A percentile compares a stretch with the other conserved stretches of the same genome.
Conservation (phyloP, 2,888 invertebrate species). For the Pimpla rufipes region DNA sequence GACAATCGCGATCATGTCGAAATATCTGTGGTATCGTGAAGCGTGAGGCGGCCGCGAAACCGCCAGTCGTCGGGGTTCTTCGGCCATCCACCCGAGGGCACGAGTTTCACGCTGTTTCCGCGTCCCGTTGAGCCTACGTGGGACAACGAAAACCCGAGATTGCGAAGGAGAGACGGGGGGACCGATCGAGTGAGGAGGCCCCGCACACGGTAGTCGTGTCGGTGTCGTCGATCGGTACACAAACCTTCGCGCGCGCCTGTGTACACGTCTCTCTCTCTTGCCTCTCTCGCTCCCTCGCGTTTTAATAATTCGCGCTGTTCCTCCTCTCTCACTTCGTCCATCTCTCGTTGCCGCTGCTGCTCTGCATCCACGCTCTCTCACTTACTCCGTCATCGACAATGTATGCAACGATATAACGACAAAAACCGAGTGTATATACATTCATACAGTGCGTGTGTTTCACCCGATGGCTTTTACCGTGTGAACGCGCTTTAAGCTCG, state of each 20-base stretch:
- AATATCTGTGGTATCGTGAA: slow-evolving; percentile 69
- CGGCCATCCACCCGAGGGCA: not conserved
- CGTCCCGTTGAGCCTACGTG: slow-evolving; percentile 1
- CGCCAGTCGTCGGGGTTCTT: slow-evolving; percentile 30
- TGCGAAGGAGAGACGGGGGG: slow-evolving; percentile 56
- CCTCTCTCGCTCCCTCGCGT: slow-evolving; percentile 30
- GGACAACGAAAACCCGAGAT: slow-evolving; percentile 64
- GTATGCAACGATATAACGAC: not conserved
- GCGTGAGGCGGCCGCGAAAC: not conserved
- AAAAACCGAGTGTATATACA: no score
- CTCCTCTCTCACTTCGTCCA: no score
- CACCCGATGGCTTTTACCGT: slow-evolving; percentile 37
- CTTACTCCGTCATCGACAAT: slow-evolving; percentile 9
- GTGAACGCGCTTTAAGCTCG: slow-evolving; percentile 62
- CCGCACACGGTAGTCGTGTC: slow-evolving; percentile 69
- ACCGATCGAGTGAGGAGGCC: slow-evolving; percentile 65
- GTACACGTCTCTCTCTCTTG: slow-evolving; percentile 28
- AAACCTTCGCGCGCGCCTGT: slow-evolving; percentile 67
- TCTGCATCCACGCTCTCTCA: not conserved
- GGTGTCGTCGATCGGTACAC: slow-evolving; percentile 71
- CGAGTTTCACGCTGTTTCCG: slow-evolving; percentile 13
- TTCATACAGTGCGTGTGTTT: slow-evolving; percentile 29
- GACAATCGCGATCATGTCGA: slow-evolving; percentile 73
- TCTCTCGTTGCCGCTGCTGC: not conserved
- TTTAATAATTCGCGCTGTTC: not conserved